These are phyloP conservation scores for Stomatorhinus ivindoensis DNA, from an alignment of 2,113 vertebrate species.

Conservation along the genomic window DNA sequence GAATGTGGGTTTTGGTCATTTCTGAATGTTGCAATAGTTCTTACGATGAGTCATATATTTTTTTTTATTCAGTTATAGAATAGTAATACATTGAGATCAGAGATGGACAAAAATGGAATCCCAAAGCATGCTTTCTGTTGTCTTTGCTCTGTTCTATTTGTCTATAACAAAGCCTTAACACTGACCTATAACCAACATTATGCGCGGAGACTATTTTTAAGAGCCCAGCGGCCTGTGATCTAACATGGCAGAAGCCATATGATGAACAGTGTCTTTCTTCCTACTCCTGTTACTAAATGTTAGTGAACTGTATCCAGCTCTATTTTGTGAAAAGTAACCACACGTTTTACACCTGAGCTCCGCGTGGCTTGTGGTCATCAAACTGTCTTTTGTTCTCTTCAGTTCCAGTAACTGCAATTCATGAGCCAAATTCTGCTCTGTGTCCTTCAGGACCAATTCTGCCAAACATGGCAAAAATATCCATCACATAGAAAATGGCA, in stretches of 20 bases:
- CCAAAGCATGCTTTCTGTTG: background rate
- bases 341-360: background rate
- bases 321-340: background rate
- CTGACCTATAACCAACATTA: background rate
- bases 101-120: background rate
- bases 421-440: background rate
- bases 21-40: background rate
- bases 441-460: background rate
- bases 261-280: background rate
- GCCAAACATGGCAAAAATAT: background rate
- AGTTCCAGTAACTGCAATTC: background rate
- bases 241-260: background rate
- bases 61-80: background rate
- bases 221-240: background rate
- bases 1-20: background rate
- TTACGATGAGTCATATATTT: background rate
- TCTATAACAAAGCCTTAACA: background rate
- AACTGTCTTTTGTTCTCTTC: background rate
- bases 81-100: background rate
- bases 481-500: background rate
- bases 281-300: background rate
- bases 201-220: background rate
- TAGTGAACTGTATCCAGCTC: background rate
- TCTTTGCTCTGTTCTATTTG: background rate
- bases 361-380: background rate